These are phyloP conservation scores for Diplazon laetatorius DNA, from an alignment of 2,888 invertebrate genomes.

Conservation along the genomic window DNA sequence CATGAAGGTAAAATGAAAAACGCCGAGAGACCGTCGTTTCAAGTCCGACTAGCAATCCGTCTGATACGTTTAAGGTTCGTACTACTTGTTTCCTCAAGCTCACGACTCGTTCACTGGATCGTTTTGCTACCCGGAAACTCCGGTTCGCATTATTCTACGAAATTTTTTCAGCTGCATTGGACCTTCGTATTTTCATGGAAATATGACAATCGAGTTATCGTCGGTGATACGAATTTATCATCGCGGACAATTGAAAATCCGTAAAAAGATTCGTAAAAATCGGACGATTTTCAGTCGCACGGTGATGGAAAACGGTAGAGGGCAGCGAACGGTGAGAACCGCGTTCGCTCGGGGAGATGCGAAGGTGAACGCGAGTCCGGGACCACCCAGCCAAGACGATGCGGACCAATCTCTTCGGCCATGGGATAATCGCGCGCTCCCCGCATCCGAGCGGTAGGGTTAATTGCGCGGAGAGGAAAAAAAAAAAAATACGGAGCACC, in stretches of 20 bases:
- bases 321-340: conserved; percentile 51
- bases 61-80: conserved; percentile 44
- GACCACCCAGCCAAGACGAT: conserved; percentile 78
- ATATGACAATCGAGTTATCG: too few relatives aligned
- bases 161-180: too few relatives aligned
- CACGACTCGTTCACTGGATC: conserved; percentile 37
- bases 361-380: conserved; percentile 58
- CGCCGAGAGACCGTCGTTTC: too few relatives aligned
- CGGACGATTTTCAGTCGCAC: too few relatives aligned
- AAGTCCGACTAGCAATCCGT: neutral
- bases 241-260: too few relatives aligned
- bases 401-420: conserved; percentile 79
- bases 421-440: conserved; percentile 77
- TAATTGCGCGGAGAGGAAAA: conserved; percentile 75
- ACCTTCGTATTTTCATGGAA: conserved; percentile 6
- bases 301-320: too few relatives aligned
- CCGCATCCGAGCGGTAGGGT: conserved; percentile 75
- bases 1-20: conserved; percentile 51
- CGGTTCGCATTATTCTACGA: neutral
- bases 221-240: too few relatives aligned
- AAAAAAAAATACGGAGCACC: conserved; percentile 39
- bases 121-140: too few relatives aligned
- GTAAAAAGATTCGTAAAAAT: too few relatives aligned
- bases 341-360: conserved; percentile 79
- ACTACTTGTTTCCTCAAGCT: conserved; percentile 51